Evolutionary conservation across 2,888 invertebrate species (phyloP), one percentile per base, ranked within the genome.

Genomic region (Phytoseiulus persimilis): DNA sequence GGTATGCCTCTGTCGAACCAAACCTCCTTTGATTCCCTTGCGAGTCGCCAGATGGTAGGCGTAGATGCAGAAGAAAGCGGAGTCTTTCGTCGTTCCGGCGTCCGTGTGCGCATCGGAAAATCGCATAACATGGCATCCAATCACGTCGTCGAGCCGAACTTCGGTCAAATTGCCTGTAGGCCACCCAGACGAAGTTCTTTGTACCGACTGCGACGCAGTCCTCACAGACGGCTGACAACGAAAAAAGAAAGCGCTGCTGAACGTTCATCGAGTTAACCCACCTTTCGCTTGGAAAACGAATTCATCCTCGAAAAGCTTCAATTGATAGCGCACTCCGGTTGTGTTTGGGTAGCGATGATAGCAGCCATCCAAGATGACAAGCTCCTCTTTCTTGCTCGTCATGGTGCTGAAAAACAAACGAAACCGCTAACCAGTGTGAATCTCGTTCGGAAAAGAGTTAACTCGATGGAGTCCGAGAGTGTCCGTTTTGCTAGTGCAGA

Each of bases 231-330:
- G n/a, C n/a, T n/a, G n/a, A n/a, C n/a, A n/a, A n/a, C n/a, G n/a
- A n/a, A n/a, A n/a, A n/a, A n/a, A n/a, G n/a, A n/a, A n/a, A n/a
- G n/a, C n/a, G n/a, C n/a, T n/a, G n/a, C n/a, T n/a, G n/a, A n/a
- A n/a, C n/a, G n/a, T n/a, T n/a, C n/a, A n/a, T 65, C 1, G 18
- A 65, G 87, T 23, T 6, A 3, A 39, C 87, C 31, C 28, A 87
- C 87, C 87, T 87, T 33, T 87, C n/a, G 87, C 87, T 33, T 87
- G 87, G 45, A 87, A 87, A 9, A 87, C 87, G 32, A 87, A 87
- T 45, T 87, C 6, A 45, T 87, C 45, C 39, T 87, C 87, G 33
- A 39, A 87, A n/a, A 87, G 87, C 87, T 87, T 31, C 45, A 87
- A 9, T 23, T 87, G 87, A 87, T 87, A 87, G 9, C 87, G 87